Percentiles rank a stretch among this genome's conserved stretches.
Evolutionary conservation across 2,888 invertebrate species (phyloP).

Genomic region (Theretra japonica): DNA sequence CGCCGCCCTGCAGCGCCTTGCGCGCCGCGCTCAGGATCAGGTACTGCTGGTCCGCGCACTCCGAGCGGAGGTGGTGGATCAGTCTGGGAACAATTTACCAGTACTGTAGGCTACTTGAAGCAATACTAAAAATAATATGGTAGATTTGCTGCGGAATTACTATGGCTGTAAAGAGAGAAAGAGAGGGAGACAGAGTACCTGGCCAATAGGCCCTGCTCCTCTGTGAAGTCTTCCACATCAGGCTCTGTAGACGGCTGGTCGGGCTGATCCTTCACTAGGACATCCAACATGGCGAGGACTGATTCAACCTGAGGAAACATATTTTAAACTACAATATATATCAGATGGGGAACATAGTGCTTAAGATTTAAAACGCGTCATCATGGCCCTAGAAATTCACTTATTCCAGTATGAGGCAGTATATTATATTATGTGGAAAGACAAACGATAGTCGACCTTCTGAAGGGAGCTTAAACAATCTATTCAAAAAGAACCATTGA

Average conservation of each 20-base stretch:
- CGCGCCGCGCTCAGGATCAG: constrained; percentile 95
- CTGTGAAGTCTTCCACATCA: constrained; percentile 97
- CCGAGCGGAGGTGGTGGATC: constrained; percentile 92
- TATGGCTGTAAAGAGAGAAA: too few species aligned
- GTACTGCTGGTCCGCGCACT: constrained; percentile 93
- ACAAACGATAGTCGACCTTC: too few species aligned
- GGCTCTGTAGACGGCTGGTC: constrained; percentile 88
- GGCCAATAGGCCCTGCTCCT: constrained; percentile 97
- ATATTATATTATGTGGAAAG: too few species aligned
- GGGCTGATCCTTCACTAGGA: constrained; percentile 93
- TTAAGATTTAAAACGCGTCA: too few species aligned
- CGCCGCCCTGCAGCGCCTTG: constrained; percentile 96
- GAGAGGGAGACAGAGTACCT: constrained; percentile 71
- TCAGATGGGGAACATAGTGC: too few species aligned
- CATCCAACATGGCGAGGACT: constrained; percentile 91
- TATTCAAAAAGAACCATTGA: too few species aligned
- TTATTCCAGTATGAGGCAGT: too few species aligned
- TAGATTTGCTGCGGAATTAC: too few species aligned
- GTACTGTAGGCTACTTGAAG: too few species aligned
- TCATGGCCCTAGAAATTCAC: too few species aligned
- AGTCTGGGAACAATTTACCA: constrained; percentile 75
- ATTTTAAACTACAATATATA: not conserved
- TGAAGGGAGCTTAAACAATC: too few species aligned
- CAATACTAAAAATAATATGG: not conserved
- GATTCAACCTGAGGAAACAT: constrained; percentile 86